phyloP scores from a whole-genome alignment of 1,140 invertebrate genomes.

The Lucilia sericata region DNA sequence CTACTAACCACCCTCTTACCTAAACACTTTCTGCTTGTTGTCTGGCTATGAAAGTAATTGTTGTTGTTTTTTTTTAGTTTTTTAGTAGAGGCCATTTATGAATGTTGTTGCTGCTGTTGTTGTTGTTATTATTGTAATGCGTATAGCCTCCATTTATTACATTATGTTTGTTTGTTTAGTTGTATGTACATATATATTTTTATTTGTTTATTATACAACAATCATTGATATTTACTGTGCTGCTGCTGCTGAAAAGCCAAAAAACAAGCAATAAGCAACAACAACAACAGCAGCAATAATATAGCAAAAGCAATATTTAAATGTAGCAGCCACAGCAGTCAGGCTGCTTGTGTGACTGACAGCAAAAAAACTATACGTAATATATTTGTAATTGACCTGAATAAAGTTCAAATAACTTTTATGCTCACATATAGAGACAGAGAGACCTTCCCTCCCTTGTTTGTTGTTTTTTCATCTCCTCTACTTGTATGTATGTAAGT shows the following conservation, averaged over 20 bases:
- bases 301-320: slow-evolving; percentile 13
- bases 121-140: slow-evolving; percentile 33
- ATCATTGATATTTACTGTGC: slow-evolving; percentile 40
- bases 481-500: neutral
- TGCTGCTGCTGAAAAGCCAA: neutral
- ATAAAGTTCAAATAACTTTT: slow-evolving; percentile 66
- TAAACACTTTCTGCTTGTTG: too few relatives aligned
- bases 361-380: slow-evolving; percentile 58
- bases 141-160: slow-evolving; percentile 23
- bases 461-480: neutral
- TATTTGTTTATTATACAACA: slow-evolving; percentile 31
- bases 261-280: neutral
- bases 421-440: slow-evolving; percentile 22
- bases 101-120: neutral
- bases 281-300: too few relatives aligned
- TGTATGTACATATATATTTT: neutral
- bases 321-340: slow-evolving; percentile 36
- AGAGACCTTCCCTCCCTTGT: neutral
- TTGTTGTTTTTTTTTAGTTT: neutral
- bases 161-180: neutral
- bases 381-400: slow-evolving; percentile 68
- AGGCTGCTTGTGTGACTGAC: slow-evolving; percentile 51
- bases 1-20: too few relatives aligned
- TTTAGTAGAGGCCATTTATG: slow-evolving; percentile 14
- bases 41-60: too few relatives aligned